phyloP scores from a whole-genome alignment of 2,797 vertebrate genomes.

The Rallus crepitans region DNA sequence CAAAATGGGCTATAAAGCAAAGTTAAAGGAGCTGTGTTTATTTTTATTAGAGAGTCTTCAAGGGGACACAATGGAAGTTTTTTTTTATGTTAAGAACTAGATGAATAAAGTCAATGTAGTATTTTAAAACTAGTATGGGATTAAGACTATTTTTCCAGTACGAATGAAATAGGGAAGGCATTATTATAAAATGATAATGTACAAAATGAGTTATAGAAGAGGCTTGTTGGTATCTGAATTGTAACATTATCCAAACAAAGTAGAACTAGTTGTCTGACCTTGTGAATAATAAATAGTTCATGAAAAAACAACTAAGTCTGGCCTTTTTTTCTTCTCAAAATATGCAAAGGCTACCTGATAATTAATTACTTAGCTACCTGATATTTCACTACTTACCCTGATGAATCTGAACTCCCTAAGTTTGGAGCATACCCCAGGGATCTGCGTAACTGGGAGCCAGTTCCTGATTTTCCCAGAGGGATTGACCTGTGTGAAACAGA shows the following conservation, averaged over 20 bases:
- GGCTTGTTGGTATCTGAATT: neutral
- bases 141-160: neutral
- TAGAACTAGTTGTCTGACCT: neutral
- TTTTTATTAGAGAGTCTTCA: constrained; percentile 17
- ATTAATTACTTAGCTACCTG: neutral
- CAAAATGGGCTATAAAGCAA: constrained; percentile 18
- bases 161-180: neutral
- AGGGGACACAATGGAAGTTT: neutral
- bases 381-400: neutral
- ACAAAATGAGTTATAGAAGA: neutral
- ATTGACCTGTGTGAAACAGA: neutral
- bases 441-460: neutral
- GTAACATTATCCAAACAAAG: neutral
- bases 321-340: neutral
- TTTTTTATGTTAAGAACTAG: constrained; percentile 4
- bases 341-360: neutral
- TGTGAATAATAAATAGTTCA: neutral
- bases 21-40: neutral
- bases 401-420: neutral
- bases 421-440: neutral
- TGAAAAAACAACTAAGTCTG: neutral
- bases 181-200: neutral
- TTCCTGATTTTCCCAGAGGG: neutral
- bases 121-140: neutral
- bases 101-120: neutral